Conservation (phyloP, 2,797 vertebrate genomes). For the Anguilla megastoma region DNA sequence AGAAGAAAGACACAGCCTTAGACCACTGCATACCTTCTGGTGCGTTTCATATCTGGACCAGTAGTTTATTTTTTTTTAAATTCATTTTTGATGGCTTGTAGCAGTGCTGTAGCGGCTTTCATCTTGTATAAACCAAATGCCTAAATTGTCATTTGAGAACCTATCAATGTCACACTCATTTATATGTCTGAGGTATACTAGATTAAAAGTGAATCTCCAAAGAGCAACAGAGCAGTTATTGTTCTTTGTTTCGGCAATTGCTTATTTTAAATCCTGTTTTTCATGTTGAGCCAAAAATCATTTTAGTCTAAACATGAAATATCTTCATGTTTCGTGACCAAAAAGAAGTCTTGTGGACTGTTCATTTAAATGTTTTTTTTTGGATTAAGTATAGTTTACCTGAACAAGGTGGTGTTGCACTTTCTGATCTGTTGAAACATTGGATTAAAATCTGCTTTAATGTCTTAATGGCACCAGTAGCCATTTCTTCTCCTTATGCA, state of each 20-base stretch:
- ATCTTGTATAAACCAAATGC: background rate
- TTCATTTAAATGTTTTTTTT: background rate
- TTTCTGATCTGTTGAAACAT: conserved; percentile 44
- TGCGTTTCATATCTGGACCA: background rate
- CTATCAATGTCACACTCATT: background rate
- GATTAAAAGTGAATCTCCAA: conserved; percentile 8
- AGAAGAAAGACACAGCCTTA: background rate
- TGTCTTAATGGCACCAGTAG: conserved; percentile 45
- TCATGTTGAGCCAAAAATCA: background rate
- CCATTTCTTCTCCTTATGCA: conserved; percentile 36
- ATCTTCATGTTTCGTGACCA: conserved; percentile 50
- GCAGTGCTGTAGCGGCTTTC: background rate
- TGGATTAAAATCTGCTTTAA: conserved; percentile 38
- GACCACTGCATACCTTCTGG: background rate
- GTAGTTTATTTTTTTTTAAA: background rate
- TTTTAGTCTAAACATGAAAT: background rate
- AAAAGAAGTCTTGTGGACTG: conserved; percentile 24
- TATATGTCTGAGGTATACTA: background rate
- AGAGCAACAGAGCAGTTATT: background rate
- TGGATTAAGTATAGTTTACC: conserved; percentile 39
- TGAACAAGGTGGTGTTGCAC: conserved; percentile 49
- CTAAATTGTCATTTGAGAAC: background rate
- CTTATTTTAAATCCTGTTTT: background rate
- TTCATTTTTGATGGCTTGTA: background rate
- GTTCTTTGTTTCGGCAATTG: background rate